Evolutionary conservation across 1,140 invertebrate species (phyloP), one percentile per base, ranked within the genome.

Genomic region (Eueides isabella): DNA sequence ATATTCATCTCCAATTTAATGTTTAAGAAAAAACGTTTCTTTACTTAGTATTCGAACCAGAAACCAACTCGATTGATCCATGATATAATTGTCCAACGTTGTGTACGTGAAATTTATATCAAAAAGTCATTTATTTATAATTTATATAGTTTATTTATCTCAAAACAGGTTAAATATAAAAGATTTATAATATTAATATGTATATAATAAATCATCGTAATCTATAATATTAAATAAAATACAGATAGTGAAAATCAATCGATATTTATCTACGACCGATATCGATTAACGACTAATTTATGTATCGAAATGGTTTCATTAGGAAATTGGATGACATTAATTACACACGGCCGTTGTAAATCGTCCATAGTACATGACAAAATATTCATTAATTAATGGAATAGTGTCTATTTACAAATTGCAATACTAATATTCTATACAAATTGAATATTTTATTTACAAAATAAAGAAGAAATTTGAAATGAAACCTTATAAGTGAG

Each of bases 201-300:
- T 44, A 55, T 55, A 5, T 44, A 44, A 44, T 44, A 55, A 55
- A 55, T 11, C 48, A 12, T 19, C 9, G 11, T 55, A 55, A 26
- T 55, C 48, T 55, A 44, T 44, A 38, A 44, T 55, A 55, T 55
- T 11, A 23, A 48, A 19, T 55, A 23, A 55, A 3, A 55, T 9
- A 23, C 48, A 23, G 41, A 48, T 55, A 55, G 19, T 0, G 5
- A 55, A 55, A 55, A 55, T 23, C 19, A 5, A 23, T 55, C n/a
- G 23, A 55, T 55, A 55, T 23, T 26, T 55, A 55, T 55, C 26
- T 55, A 55, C 19, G 48, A 26, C 19, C 26, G 23, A 12, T 26
- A 55, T 55, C 11, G 19, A 55, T 55, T 55, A 55, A 55, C 48
- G 48, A 26, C 48, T 55, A 55, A 55, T 55, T 55, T 55, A 55